Evolutionary conservation across 2,113 vertebrate genomes (phyloP), one percentile per base, ranked within the genome.

Genomic region (Melanocharis versteri): DNA sequence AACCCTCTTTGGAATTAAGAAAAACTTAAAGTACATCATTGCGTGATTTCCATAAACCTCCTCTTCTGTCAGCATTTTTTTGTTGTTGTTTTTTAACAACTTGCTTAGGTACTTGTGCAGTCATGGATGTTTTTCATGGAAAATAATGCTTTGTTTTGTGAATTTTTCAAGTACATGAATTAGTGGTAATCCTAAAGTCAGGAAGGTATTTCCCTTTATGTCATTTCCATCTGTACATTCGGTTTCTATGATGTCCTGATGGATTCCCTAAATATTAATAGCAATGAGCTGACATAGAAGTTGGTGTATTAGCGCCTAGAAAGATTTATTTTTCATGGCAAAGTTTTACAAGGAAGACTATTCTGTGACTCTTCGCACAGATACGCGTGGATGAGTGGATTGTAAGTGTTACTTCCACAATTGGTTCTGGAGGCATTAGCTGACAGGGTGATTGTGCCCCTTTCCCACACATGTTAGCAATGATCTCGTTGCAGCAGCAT

Each of bases 351-450:
- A 79, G 65, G 83, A 89, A 27, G 65, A 65, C 19, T 64, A 0
- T 83, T 89, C 61, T 83, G n/a, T 62, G 37, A 45, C 30, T 85
- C 61, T 81, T 75, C 10, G 2, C 93, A 50, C 44, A 72, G 90
- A 89, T 90, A 78, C 0, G 58, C 95, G 2, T 92, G 80, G 83
- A 80, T 96, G 89, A 93, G 66, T 23, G 84, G 66, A 94, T 94
- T 96, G 33, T 62, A 79, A 95, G 83, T 97, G 78, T 90, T 97
- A 96, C 91, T 95, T 90, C 78, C 71, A 53, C 91, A 73, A 89
- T 88, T 94, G 93, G 91, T 95, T 96, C 93, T 96, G 93, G 87
- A 91, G 89, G 96, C 89, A 95, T 96, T 96, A 96, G 61, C 81
- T 66, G 10, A 27, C 50, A 82, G 81, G 57, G 35, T 72, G 81